Conservation (phyloP, 2,797 vertebrate species). For the Phoebastria nigripes region DNA sequence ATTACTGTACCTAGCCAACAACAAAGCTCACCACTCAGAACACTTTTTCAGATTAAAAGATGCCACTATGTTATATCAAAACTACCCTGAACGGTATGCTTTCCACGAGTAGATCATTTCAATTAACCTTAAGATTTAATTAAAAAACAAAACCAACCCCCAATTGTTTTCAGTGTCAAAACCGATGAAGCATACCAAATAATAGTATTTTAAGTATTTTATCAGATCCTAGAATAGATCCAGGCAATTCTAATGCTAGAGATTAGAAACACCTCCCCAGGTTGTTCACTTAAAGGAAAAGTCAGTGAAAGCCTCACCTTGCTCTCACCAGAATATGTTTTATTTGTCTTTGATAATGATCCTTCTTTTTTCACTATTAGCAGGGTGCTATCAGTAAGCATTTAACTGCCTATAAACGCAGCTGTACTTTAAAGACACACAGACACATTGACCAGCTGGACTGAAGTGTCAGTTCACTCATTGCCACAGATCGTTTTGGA, state of each 20-base stretch:
- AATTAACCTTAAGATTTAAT: not conserved
- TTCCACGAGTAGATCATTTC: rapidly evolving
- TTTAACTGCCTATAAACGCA: not conserved
- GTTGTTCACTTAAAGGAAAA: not conserved
- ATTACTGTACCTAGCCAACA: not conserved
- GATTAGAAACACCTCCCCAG: not conserved
- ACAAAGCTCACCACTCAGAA: not conserved
- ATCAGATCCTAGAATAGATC: not conserved
- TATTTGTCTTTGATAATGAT: not conserved
- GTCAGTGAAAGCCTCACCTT: not conserved
- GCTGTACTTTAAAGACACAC: not conserved
- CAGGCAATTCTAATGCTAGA: not conserved
- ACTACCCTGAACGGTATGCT: not conserved
- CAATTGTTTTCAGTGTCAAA: not conserved
- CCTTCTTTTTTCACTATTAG: not conserved
- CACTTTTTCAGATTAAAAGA: not conserved
- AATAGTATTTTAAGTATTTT: not conserved
- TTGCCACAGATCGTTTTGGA: rapidly evolving
- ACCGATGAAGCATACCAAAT: not conserved
- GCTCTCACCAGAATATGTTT: not conserved
- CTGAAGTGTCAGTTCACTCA: not conserved
- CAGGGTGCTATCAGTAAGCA: not conserved
- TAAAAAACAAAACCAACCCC: not conserved
- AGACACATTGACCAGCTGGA: not conserved
- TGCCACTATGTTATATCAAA: not conserved